Evolutionary conservation across 2,797 vertebrate species (phyloP).

Genomic region (Danio choprae): DNA sequence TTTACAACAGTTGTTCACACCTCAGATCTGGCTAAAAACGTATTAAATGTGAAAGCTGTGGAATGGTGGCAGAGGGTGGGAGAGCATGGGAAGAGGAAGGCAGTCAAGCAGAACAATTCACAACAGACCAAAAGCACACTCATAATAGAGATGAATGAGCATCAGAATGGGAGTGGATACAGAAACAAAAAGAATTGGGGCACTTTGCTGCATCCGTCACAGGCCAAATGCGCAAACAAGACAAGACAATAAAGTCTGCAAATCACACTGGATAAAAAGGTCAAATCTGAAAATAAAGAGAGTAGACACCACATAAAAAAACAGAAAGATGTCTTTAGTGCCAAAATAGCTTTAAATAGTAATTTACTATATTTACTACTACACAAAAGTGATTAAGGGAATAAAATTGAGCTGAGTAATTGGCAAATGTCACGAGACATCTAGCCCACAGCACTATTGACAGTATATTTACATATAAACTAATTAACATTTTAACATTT

Average conservation of each 20-base stretch:
- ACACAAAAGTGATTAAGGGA: too few relatives aligned
- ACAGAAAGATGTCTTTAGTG: background rate
- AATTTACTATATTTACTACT: too few relatives aligned
- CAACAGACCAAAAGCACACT: constrained; percentile 6
- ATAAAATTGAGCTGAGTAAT: too few relatives aligned
- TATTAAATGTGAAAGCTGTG: constrained; percentile 11
- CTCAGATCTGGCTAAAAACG: constrained; percentile 7
- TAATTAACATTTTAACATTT: background rate
- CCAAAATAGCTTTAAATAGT: background rate
- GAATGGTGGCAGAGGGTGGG: background rate
- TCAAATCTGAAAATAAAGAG: constrained; percentile 4
- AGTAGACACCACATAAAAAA: background rate
- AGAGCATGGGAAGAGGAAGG: background rate
- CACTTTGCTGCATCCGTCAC: background rate
- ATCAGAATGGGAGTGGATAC: constrained; percentile 3
- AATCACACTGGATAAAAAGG: background rate
- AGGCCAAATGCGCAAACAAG: background rate
- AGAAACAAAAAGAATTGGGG: constrained; percentile 3
- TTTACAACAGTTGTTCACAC: background rate
- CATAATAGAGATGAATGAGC: constrained; percentile 8
- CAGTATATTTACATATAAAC: background rate
- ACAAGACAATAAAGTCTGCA: constrained; percentile 1
- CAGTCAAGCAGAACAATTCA: background rate
- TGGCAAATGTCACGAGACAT: background rate
- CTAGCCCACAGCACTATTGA: background rate